Percentiles rank a stretch among this genome's conserved stretches.
phyloP scores from a whole-genome alignment of 1,140 invertebrate species.

The Paraescarpia echinospica region DNA sequence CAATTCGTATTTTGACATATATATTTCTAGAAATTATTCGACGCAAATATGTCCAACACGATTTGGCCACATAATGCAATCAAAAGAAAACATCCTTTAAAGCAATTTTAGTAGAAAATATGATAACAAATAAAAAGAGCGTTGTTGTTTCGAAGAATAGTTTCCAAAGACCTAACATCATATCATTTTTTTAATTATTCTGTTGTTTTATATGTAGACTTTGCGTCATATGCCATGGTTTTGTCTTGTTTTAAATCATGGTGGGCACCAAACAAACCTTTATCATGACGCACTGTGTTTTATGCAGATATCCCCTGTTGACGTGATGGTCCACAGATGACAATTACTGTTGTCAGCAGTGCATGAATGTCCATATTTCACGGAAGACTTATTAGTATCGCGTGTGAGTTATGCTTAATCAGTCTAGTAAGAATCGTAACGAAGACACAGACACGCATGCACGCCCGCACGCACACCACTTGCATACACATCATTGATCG shows the following conservation, averaged over 20 bases:
- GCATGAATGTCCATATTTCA: neutral
- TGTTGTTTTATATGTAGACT: neutral
- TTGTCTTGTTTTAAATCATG: too few relatives aligned
- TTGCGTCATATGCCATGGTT: neutral
- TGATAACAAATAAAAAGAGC: neutral
- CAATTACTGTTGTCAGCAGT: neutral
- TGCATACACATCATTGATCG: neutral
- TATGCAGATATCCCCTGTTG: neutral
- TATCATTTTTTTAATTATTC: too few relatives aligned
- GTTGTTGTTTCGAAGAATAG: neutral
- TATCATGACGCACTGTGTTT: neutral
- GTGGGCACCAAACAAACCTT: neutral
- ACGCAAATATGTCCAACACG: neutral
- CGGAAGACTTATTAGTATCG: conserved; percentile 5
- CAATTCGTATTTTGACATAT: neutral
- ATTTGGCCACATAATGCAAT: neutral
- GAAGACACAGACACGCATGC: conserved; percentile 7
- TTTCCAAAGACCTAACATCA: neutral
- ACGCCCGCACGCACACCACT: neutral
- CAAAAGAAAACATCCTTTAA: neutral
- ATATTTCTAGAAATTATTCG: neutral
- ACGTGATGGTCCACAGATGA: neutral
- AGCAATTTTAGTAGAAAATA: neutral
- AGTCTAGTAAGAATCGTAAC: neutral
- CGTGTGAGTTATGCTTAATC: neutral